Base-by-base conservation (phyloP, 1,140 invertebrate genomes). In the Drosophila micromelanica region DNA sequence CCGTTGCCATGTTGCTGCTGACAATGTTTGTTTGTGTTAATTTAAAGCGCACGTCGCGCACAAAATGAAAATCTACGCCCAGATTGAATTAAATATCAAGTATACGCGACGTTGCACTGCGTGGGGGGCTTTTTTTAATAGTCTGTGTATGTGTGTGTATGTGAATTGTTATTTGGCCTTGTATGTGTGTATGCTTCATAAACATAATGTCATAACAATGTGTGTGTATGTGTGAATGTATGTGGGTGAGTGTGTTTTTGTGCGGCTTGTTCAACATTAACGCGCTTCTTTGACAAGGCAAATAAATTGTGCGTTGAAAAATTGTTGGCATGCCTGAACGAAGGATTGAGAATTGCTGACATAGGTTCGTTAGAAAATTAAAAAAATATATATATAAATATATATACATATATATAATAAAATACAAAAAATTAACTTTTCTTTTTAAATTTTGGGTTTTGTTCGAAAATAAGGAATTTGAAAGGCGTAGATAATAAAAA, bases 41-140 rank as follows among this genome's bases (percentile, higher is more conserved):
- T 84, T 84, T 84, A 84, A 84, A 84, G 80, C 80, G 71, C 67
- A 78, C 79, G 80, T 70, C 79, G 59, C 65, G 72, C 69, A 69
- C 56, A 75, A 69, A 84, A 79, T 72, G 68, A 65, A 73, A 84
- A 76, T 71, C 80, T 79, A 76, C 80, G 80, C 73, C 68, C 73
- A 85, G 80, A 85, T 85, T 85, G 73, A 85, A 85, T 85, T 80
- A 85, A 85, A 85, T 85, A 85, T 85, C 80, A 85, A 85, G 80
- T 73, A 79, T 84, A 84, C 80, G 76, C 76, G 32, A 52, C 64
- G 80, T 76, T 48, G 62, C 68, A 27, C 20, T 20, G 9, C 49
- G 35, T 63, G 67, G 7, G 48, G 37, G 30, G 8, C 46, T 46
- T 43, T 52, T 60, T 67, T 60, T 57, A 32, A 23, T 49, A 38